A percentile compares a stretch with the other conserved stretches of the same genome.
Conservation (phyloP, 2,888 invertebrate species). For the Euspilapteryx auroguttella region DNA sequence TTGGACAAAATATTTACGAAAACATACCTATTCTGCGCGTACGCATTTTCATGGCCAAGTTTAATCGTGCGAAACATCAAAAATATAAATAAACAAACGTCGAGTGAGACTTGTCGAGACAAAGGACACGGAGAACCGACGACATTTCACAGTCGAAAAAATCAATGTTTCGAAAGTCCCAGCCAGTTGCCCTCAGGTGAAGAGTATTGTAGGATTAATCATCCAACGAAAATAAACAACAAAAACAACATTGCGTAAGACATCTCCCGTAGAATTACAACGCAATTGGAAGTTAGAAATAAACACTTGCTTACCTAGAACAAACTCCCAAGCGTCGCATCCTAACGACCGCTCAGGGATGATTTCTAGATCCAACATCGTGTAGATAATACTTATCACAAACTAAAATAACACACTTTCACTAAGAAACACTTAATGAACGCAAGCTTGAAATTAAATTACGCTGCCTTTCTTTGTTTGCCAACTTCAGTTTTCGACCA, state of each 20-base stretch:
- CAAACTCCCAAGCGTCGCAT: conserved; percentile 98
- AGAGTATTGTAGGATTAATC: conserved; percentile 2
- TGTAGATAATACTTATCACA: conserved; percentile 72
- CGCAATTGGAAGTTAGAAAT: conserved; percentile 54
- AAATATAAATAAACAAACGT: no score
- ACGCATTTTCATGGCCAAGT: conserved; percentile 49
- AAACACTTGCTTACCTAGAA: conserved; percentile 77
- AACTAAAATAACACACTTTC: conserved; percentile 67
- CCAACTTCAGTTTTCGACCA: conserved; percentile 62
- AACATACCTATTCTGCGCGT: conserved; percentile 5
- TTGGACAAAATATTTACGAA: no score
- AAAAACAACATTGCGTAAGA: conserved; percentile 48
- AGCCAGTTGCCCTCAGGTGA: neutral
- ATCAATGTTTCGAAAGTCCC: conserved; percentile 24
- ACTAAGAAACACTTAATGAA: conserved; percentile 37
- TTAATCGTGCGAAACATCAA: conserved; percentile 17
- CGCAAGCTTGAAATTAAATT: conserved; percentile 41
- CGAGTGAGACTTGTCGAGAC: no score
- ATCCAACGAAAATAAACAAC: conserved; percentile 17
- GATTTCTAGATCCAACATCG: conserved; percentile 96
- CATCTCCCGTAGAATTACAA: conserved; percentile 39
- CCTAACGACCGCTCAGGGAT: conserved; percentile 94
- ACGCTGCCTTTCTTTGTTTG: conserved; percentile 61
- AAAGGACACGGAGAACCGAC: no score
- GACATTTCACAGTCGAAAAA: conserved; percentile 25